Percentiles rank a stretch among this genome's conserved stretches.
Conservation (phyloP, 2,113 vertebrate genomes). For the Macrotus californicus region DNA sequence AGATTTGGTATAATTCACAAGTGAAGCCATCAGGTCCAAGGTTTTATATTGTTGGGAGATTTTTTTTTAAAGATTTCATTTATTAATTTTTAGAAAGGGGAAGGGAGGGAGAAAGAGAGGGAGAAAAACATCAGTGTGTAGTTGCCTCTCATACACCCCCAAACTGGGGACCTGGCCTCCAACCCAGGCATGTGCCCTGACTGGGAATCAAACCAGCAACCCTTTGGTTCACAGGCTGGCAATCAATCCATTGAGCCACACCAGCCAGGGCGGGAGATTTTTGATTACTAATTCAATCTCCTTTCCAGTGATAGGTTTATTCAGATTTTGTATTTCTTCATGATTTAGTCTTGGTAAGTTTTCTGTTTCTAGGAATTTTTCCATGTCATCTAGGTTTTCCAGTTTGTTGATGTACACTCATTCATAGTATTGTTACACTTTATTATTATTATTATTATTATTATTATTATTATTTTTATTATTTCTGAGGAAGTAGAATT, state of each 20-base stretch:
- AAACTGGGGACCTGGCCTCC: no score
- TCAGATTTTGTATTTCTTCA: background rate
- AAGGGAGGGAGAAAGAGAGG: no score
- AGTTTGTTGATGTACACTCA: background rate
- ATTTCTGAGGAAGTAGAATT: background rate
- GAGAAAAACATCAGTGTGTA: no score
- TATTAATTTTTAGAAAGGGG: no score
- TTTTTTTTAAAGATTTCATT: background rate
- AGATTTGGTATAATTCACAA: background rate
- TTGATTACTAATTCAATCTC: background rate
- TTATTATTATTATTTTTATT: background rate
- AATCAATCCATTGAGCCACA: no score
- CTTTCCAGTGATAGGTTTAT: background rate
- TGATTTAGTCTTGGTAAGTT: background rate
- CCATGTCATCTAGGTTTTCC: background rate
- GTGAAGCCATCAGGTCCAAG: background rate
- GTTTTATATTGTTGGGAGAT: background rate
- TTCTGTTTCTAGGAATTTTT: background rate
- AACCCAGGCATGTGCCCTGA: no score
- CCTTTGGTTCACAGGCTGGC: no score
- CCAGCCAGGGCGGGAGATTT: no score
- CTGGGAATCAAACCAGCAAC: no score
- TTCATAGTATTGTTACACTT: background rate
- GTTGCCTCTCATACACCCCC: no score
- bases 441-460: background rate